Evolutionary conservation across 35 echinoderm and acorn worm species (phyloP).

Genomic region (Amphiura filiformis): DNA sequence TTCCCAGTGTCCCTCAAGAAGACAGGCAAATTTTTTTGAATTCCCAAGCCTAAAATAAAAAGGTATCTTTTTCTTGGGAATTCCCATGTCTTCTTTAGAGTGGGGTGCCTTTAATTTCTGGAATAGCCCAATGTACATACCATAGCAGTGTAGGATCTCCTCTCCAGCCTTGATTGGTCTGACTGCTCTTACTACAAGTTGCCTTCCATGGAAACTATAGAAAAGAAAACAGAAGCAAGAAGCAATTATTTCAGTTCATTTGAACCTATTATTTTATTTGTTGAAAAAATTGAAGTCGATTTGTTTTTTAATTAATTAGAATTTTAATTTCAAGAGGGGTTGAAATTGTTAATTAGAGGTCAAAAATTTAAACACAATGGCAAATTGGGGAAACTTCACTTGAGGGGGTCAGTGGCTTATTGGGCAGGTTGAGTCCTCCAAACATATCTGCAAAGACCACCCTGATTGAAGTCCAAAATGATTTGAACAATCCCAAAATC

Average conservation of each 20-base stretch:
- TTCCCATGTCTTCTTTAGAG: too few species aligned
- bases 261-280: background rate
- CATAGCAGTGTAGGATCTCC: constrained; percentile 96
- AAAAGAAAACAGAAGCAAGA: background rate
- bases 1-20: too few species aligned
- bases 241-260: background rate
- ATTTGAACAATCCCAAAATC: too few species aligned
- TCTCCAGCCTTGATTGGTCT: constrained; percentile 46
- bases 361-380: background rate
- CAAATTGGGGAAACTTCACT: background rate
- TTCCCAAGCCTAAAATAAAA: too few species aligned
- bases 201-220: constrained; percentile 46
- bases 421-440: too few species aligned
- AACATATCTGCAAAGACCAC: too few species aligned
- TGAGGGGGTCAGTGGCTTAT: background rate
- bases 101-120: too few species aligned
- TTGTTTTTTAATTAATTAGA: background rate
- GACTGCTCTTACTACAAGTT: constrained; percentile 53
- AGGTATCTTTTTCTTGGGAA: too few species aligned
- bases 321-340: background rate
- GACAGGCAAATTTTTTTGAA: background rate
- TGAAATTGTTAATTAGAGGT: background rate
- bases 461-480: too few species aligned
- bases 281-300: background rate
- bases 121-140: too few species aligned